Base-by-base conservation (phyloP, 2,113 vertebrate genomes). In the Cyanoderma ruficeps region DNA sequence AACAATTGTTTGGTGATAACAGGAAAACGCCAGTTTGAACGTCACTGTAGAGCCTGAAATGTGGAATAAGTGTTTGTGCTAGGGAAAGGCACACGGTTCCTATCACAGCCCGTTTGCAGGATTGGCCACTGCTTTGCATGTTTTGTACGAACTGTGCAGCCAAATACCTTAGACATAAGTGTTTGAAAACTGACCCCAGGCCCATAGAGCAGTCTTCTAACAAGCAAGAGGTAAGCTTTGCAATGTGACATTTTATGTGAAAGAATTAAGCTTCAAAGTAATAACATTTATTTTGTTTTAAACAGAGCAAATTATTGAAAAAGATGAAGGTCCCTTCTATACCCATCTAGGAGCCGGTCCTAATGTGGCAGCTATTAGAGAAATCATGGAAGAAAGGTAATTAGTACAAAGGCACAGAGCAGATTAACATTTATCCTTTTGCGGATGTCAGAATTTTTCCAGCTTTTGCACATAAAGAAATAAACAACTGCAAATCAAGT, bases 311-410 rank as follows among this genome's bases (percentile, higher is more conserved):
- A 99, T 99, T 96, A 99, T 98, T 98, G 99, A 99, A 97, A 99
- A 99, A 98, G 99, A 99, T 96, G 99, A 99, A 98, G 99, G 99
- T 86, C 99, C 99, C 93, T 99, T 99, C 98, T 99, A 99, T 98
- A 99, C 99, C 93, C 99, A 99, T 96, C 98, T 99, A 97, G 99
- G 99, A 96, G 98, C 99, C 97, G 99, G 99, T 96, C 98, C 99
- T 87, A 99, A 98, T 97, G 98, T 99, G 96, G 97, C 98, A 97
- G 98, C 98, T 96, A 99, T 99, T 98, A 98, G 99, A 94, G 98
- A 99, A 97, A 96, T 98, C 92, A 99, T 99, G 99, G 99, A 99
- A 98, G 98, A 99, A 98, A 99, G 99, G 99, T 99, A 98, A 98
- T 98, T 96, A 98, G 97, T 94, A 65, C 93, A 94, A 98, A 97